These are phyloP conservation scores for Oophaga pumilio DNA, from an alignment of 2,113 vertebrate species.

Conservation along the genomic window DNA sequence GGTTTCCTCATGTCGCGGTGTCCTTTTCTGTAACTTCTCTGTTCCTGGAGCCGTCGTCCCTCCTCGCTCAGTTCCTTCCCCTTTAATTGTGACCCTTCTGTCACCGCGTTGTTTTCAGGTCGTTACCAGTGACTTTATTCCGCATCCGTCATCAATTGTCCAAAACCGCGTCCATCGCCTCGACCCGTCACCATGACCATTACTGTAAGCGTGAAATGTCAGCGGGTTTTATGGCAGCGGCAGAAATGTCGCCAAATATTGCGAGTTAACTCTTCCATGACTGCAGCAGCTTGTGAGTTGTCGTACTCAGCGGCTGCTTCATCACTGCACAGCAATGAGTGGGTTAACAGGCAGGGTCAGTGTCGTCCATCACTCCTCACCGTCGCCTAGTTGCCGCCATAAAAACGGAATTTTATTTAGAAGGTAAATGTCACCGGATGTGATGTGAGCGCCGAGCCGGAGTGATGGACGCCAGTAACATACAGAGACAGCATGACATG, in stretches of 20 bases:
- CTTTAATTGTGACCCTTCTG: background rate
- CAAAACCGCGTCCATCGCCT: background rate
- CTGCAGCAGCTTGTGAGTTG: background rate
- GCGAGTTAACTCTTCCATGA: background rate
- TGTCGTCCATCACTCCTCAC: background rate
- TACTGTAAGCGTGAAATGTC: slow-evolving; percentile 27
- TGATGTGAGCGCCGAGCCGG: slow-evolving; percentile 22
- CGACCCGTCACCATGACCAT: background rate
- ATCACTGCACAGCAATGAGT: background rate
- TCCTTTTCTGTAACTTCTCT: background rate
- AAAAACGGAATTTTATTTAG: slow-evolving; percentile 50
- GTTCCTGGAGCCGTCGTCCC: background rate
- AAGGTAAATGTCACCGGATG: slow-evolving; percentile 53
- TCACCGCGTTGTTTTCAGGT: background rate
- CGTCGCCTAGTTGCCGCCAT: slow-evolving; percentile 21
- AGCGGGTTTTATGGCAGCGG: slow-evolving; percentile 15
- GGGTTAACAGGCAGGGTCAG: background rate
- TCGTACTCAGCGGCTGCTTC: background rate
- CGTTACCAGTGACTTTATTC: background rate
- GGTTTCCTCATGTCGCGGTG: background rate
- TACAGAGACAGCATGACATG: background rate
- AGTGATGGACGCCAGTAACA: background rate
- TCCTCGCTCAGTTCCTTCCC: background rate
- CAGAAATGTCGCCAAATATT: background rate
- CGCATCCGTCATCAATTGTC: background rate